These are phyloP conservation scores for Drosophila jambulina DNA, from an alignment of 1,140 invertebrate genomes.

Conservation along the genomic window DNA sequence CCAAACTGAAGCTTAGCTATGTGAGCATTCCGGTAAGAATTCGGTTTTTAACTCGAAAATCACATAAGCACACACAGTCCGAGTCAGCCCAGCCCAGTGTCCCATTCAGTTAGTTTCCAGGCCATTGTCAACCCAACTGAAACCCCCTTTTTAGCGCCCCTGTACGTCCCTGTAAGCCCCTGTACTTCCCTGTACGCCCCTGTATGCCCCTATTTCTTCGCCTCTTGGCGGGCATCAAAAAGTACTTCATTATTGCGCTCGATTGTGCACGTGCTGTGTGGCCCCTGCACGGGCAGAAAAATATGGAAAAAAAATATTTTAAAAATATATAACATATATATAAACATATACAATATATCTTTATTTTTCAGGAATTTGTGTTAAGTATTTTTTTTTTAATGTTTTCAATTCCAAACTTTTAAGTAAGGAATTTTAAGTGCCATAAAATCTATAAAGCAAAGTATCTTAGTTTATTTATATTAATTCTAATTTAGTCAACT, in stretches of 20 bases:
- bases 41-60: conserved; percentile 74
- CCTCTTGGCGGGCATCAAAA: conserved; percentile 57
- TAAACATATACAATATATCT: background rate
- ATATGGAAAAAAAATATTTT: background rate
- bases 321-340: background rate
- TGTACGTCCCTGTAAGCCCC: background rate
- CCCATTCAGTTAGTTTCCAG: conserved; percentile 25
- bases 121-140: conserved; percentile 29
- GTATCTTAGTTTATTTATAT: background rate
- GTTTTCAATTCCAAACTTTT: background rate
- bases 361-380: too few relatives aligned
- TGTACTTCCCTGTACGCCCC: background rate
- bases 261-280: conserved; percentile 65
- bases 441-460: background rate
- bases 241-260: conserved; percentile 82
- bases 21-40: conserved; percentile 65
- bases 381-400: background rate
- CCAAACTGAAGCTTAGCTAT: conserved; percentile 12
- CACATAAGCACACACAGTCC: conserved; percentile 48
- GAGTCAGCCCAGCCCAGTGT: background rate
- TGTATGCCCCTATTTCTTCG: background rate
- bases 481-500: background rate
- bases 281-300: background rate
- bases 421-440: background rate
- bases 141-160: background rate